Conservation (phyloP, 2,888 invertebrate species). For the Palloptera scutellata region DNA sequence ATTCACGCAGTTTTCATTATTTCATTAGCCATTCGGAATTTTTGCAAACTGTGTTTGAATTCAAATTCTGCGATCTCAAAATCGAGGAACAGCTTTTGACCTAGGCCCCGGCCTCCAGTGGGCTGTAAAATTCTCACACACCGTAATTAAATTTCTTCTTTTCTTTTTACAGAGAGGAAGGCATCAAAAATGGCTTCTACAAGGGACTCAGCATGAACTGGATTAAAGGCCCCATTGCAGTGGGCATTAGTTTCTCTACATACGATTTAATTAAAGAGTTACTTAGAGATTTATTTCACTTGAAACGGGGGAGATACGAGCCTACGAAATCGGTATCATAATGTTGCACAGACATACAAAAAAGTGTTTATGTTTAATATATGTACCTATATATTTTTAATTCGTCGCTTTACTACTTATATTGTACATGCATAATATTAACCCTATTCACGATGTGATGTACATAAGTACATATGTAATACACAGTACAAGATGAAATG, state of each 20-base stretch:
- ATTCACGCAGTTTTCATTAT: no score
- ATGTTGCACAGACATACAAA: neutral
- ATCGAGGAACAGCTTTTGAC: no score
- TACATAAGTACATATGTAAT: no score
- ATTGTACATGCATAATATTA: no score
- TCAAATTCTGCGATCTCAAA: no score
- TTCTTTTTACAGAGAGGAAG: conserved; percentile 77
- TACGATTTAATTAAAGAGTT: conserved; percentile 81
- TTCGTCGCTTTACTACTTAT: no score
- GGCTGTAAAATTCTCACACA: neutral
- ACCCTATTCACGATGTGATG: no score
- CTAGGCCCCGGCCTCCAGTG: no score
- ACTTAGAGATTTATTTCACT: conserved; percentile 66
- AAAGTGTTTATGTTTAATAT: neutral
- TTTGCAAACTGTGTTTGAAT: no score
- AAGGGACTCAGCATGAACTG: conserved; percentile 99
- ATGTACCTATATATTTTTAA: neutral
- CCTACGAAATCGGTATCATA: neutral
- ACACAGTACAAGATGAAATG: no score
- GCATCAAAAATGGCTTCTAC: conserved; percentile 88
- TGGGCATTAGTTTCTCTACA: conserved; percentile 95
- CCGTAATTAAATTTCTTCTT: neutral
- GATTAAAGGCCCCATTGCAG: conserved; percentile 91
- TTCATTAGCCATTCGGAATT: no score
- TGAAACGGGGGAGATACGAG: conserved; percentile 55